Evolutionary conservation across 2,113 vertebrate genomes (phyloP).

Genomic region (Zootoca vivipara): DNA sequence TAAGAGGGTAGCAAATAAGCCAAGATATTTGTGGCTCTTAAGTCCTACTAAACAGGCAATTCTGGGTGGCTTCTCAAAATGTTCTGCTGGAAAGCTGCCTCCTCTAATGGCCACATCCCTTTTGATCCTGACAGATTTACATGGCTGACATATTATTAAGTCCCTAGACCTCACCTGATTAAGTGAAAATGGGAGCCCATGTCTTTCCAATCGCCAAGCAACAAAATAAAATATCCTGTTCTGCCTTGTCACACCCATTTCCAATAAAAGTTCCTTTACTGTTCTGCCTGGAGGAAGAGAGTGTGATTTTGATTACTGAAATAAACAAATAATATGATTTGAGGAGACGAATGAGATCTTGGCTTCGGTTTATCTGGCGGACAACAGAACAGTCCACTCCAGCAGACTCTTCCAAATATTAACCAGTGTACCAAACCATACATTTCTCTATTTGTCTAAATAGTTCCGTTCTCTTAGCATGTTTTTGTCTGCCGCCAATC

Average conservation of each 20-base stretch:
- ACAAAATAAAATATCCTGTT: not conserved
- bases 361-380: not conserved
- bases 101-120: not conserved
- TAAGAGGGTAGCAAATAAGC: not conserved
- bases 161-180: not conserved
- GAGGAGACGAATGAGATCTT: not conserved
- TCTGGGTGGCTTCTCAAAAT: constrained; percentile 20
- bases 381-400: rapidly evolving
- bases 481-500: not conserved
- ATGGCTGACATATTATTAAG: not conserved
- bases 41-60: not conserved
- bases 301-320: rapidly evolving
- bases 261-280: not conserved
- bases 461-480: constrained; percentile 10
- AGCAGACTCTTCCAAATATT: not conserved
- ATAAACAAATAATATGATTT: not conserved
- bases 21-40: not conserved
- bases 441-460: constrained; percentile 1
- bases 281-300: not conserved
- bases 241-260: not conserved
- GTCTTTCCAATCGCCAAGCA: rapidly evolving
- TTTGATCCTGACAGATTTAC: not conserved
- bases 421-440: not conserved
- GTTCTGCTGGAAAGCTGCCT: not conserved
- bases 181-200: not conserved